These are phyloP conservation scores for Platichthys flesus DNA, from an alignment of 2,113 vertebrate species.

Conservation along the genomic window DNA sequence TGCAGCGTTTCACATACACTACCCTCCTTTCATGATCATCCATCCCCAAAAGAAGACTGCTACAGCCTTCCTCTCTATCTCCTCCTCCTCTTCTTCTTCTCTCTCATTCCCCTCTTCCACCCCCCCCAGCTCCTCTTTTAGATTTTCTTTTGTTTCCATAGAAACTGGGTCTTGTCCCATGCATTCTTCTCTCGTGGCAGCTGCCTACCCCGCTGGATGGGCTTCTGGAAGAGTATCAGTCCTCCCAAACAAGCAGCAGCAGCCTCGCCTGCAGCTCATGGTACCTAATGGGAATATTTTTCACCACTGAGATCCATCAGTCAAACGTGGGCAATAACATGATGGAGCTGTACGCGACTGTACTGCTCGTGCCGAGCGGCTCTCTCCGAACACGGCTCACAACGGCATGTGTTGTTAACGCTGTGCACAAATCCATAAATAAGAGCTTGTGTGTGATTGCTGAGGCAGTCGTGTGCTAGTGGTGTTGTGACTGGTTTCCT, in stretches of 20 bases:
- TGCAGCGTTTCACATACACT: constrained; percentile 18
- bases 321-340: constrained; percentile 27
- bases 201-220: constrained; percentile 54
- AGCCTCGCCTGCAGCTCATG: constrained; percentile 41
- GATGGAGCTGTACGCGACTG: constrained; percentile 11
- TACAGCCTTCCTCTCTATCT: neutral
- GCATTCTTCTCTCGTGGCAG: constrained; percentile 55
- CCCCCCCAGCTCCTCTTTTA: constrained; percentile 47
- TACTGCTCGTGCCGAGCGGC: neutral
- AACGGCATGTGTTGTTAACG: neutral
- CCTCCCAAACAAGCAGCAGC: constrained; percentile 50
- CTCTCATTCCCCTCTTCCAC: constrained; percentile 6
- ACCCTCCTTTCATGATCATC: constrained; percentile 45
- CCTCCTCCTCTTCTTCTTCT: too few species aligned
- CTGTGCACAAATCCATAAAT: constrained; percentile 41
- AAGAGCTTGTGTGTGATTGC: constrained; percentile 1
- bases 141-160: constrained; percentile 79
- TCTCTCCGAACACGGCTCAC: neutral
- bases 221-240: constrained; percentile 58
- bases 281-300: constrained; percentile 33
- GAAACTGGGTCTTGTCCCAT: constrained; percentile 75
- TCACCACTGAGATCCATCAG: constrained; percentile 42
- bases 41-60: constrained; percentile 48
- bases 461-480: neutral
- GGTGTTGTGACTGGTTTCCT: constrained; percentile 6